These are phyloP conservation scores for Xyrichtys novacula DNA, from an alignment of 2,797 vertebrate species.

Conservation along the genomic window DNA sequence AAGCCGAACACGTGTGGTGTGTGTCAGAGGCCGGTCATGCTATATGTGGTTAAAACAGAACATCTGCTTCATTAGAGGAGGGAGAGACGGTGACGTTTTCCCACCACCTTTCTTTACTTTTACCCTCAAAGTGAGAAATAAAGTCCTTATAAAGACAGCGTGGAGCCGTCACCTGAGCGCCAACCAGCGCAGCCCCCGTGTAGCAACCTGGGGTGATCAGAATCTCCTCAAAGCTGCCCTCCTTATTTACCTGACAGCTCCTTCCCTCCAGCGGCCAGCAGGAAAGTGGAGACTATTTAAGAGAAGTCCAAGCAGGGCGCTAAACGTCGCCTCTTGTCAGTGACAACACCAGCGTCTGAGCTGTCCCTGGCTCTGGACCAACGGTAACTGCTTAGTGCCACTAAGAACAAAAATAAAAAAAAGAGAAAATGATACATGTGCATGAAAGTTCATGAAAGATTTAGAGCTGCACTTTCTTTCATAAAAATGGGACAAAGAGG, in stretches of 20 bases:
- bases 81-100: conserved; percentile 2
- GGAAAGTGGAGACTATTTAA: conserved; percentile 58
- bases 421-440: not conserved
- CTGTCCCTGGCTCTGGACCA: conserved; percentile 3
- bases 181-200: conserved; percentile 17
- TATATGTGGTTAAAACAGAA: conserved; percentile 12
- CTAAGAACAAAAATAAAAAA: conserved; percentile 1
- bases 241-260: conserved; percentile 51
- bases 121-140: conserved; percentile 7
- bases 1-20: conserved; percentile 13
- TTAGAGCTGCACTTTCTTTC: not conserved
- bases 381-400: conserved; percentile 8
- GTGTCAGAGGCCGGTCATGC: conserved; percentile 1
- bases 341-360: conserved; percentile 36
- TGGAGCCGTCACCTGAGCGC: conserved; percentile 40
- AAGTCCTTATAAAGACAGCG: conserved; percentile 8
- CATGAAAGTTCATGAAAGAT: not conserved
- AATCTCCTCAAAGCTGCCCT: conserved; percentile 47
- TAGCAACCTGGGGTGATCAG: conserved; percentile 29
- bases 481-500: not conserved
- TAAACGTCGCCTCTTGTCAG: conserved; percentile 61
- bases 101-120: conserved; percentile 4
- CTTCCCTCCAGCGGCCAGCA: conserved; percentile 34
- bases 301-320: conserved; percentile 34
- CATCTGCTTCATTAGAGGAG: not conserved